Percentiles rank a stretch among this genome's conserved stretches.
Evolutionary conservation across 1,140 invertebrate species (phyloP).

Genomic region (Theocolax elegans): DNA sequence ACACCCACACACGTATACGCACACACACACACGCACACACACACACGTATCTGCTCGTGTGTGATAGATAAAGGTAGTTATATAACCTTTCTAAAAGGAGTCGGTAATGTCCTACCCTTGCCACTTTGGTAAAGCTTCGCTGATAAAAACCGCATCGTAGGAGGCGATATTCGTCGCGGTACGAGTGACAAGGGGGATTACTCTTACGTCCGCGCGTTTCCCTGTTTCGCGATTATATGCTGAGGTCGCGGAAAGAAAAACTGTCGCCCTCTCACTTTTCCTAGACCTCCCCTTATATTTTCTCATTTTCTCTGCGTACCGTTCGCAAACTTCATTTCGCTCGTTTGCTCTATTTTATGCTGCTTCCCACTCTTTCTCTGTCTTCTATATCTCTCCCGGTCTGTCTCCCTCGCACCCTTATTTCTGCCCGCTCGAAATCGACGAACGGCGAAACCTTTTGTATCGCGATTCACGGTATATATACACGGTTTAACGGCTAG

Average conservation of each 20-base stretch:
- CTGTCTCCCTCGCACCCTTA: background rate
- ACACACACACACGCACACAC: too few species aligned
- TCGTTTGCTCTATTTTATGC: slow-evolving; percentile 1
- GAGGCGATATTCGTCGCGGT: background rate
- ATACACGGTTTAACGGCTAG: background rate
- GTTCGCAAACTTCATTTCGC: background rate
- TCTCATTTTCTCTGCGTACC: background rate
- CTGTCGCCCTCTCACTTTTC: background rate
- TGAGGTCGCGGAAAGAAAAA: slow-evolving; percentile 20
- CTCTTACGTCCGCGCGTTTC: slow-evolving; percentile 3
- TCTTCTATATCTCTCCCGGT: background rate
- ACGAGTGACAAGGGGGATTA: slow-evolving; percentile 26
- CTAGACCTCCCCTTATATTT: background rate
- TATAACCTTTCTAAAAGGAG: too few species aligned
- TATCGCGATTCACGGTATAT: background rate
- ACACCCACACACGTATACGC: too few species aligned
- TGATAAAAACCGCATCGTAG: slow-evolving; percentile 28
- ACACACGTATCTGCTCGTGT: too few species aligned
- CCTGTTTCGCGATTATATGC: slow-evolving; percentile 20
- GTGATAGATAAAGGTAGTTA: too few species aligned
- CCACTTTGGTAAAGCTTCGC: background rate
- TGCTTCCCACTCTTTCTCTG: too few species aligned
- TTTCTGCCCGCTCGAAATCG: background rate
- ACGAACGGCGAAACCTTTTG: background rate
- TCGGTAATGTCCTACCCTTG: too few species aligned